Percentiles rank a stretch among this genome's conserved stretches.
phyloP scores from a whole-genome alignment of 2,113 vertebrate species.

The Struthio camelus region DNA sequence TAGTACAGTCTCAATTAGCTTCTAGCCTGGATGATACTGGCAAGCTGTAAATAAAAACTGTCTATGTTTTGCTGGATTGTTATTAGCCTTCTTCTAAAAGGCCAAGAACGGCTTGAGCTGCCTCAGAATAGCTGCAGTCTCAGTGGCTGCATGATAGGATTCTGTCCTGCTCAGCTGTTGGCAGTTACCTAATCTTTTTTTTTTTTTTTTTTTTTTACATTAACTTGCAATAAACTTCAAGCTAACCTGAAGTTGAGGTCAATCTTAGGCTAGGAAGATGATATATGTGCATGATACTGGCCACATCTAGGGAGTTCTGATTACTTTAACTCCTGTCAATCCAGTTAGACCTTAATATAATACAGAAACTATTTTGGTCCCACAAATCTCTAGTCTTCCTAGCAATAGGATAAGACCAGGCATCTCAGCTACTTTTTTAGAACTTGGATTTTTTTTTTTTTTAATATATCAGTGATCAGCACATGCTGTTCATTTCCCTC shows the following conservation, averaged over 20 bases:
- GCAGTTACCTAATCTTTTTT: not conserved
- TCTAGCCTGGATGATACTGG: not conserved
- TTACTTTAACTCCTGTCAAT: constrained; percentile 17
- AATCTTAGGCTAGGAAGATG: not conserved
- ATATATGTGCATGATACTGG: not conserved
- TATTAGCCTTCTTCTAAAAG: constrained; percentile 41
- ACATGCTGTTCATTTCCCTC: not conserved
- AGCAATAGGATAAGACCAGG: constrained; percentile 9
- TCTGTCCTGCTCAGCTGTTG: constrained; percentile 44
- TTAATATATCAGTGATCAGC: not conserved
- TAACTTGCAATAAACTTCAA: constrained; percentile 6
- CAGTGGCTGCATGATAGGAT: not conserved
- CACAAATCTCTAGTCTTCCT: constrained; percentile 34
- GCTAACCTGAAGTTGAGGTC: constrained; percentile 34
- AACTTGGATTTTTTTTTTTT: not conserved
- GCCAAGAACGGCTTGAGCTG: not conserved
- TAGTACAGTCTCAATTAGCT: constrained; percentile 18
- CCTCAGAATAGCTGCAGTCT: not conserved
- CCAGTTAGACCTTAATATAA: constrained; percentile 18
- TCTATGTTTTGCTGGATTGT: constrained; percentile 2
- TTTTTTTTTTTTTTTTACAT: constrained; percentile 13
- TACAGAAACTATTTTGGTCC: constrained; percentile 22
- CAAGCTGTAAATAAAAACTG: constrained; percentile 10
- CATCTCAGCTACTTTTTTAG: not conserved
- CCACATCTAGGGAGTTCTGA: not conserved